Percentiles rank a stretch among this genome's conserved stretches.
These are phyloP conservation scores for Brienomyrus longianalis DNA, from an alignment of 2,113 vertebrate genomes.

Conservation along the genomic window DNA sequence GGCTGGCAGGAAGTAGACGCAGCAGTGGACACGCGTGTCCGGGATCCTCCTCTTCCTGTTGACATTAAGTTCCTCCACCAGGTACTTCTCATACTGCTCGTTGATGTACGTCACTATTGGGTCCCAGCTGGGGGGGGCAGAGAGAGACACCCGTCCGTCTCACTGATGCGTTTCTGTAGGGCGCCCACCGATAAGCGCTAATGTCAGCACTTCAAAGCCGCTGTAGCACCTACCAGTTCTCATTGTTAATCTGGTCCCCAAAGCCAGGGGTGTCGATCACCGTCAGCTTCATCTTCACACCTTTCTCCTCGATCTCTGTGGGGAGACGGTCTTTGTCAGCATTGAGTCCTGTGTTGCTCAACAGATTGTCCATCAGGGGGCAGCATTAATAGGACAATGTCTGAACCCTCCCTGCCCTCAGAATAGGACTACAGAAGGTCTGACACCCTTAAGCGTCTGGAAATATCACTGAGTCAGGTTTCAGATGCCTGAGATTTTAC, in stretches of 20 bases:
- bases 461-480: not conserved
- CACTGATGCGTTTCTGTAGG: not conserved
- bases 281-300: conserved; percentile 79
- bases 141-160: not conserved
- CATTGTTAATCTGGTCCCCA: conserved; percentile 84
- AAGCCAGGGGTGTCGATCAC: conserved; percentile 81
- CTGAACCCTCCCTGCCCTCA: not conserved
- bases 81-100: conserved; percentile 85
- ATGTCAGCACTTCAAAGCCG: not conserved
- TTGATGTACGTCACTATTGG: conserved; percentile 85
- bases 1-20: conserved; percentile 85
- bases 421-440: not conserved
- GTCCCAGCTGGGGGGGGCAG: conserved; percentile 72
- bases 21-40: conserved; percentile 85
- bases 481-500: not conserved
- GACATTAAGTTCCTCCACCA: conserved; percentile 83
- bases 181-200: not conserved
- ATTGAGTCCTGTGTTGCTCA: not conserved
- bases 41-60: conserved; percentile 85
- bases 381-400: not conserved
- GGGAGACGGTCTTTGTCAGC: conserved; percentile 7
- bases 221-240: conserved; percentile 67
- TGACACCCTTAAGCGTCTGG: not conserved
- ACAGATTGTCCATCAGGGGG: not conserved
- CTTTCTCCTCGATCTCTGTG: conserved; percentile 77